Percentiles rank a stretch among this genome's conserved stretches.
Conservation (phyloP, 2,888 invertebrate genomes). For the Eugnorisma glareosa region DNA sequence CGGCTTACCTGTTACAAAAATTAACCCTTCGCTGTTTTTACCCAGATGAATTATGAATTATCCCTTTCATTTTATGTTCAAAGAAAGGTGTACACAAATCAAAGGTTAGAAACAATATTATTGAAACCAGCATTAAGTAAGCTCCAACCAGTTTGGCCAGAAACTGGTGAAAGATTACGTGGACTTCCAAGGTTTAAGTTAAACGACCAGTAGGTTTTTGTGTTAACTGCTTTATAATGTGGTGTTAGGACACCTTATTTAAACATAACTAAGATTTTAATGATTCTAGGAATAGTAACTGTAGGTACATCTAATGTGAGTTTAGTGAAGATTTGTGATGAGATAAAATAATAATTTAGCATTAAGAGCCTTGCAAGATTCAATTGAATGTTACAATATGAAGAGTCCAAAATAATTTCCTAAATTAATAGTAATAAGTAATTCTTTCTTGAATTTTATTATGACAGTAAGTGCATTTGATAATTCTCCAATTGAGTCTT, state of each 20-base stretch:
- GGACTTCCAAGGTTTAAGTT: conserved; percentile 38
- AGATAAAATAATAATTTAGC: not conserved
- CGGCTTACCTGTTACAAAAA: no score
- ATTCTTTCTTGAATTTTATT: not conserved
- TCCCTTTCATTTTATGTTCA: not conserved
- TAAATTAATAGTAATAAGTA: not conserved
- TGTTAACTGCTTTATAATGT: conserved; percentile 50
- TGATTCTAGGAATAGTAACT: conserved; percentile 2
- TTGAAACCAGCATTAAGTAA: not conserved
- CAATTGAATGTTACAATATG: not conserved
- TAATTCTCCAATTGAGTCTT: not conserved
- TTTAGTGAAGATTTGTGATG: not conserved
- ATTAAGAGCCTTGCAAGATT: not conserved
- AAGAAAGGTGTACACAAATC: not conserved
- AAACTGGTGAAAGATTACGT: conserved; percentile 50
- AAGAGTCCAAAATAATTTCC: not conserved
- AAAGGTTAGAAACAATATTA: conserved; percentile 14
- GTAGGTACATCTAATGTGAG: not conserved
- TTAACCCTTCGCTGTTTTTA: no score
- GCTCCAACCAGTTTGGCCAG: conserved; percentile 31
- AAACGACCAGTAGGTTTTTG: conserved; percentile 32
- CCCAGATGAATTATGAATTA: not conserved
- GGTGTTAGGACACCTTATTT: conserved; percentile 32
- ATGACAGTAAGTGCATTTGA: not conserved
- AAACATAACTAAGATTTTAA: conserved; percentile 27